phyloP scores from a whole-genome alignment of 2,797 vertebrate species.

The Pangasius djambal region DNA sequence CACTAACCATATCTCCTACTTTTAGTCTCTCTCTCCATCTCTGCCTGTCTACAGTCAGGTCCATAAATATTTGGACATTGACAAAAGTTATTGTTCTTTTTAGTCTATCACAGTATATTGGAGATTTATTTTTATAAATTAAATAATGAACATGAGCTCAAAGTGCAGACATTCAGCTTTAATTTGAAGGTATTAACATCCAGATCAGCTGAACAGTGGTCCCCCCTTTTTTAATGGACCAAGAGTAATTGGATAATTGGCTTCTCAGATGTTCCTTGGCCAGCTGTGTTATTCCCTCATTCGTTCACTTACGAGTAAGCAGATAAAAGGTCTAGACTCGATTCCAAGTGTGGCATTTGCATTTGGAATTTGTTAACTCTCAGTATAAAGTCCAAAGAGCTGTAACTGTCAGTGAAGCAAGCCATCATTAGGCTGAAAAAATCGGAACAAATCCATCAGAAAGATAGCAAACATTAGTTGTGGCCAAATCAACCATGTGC shows the following conservation, averaged over 20 bases:
- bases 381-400: neutral
- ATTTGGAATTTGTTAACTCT: neutral
- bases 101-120: too few relatives aligned
- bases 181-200: too few relatives aligned
- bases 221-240: neutral
- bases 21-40: neutral
- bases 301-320: neutral
- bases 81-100: too few relatives aligned
- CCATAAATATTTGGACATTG: neutral
- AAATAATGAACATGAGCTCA: neutral
- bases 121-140: too few relatives aligned
- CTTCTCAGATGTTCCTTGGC: neutral
- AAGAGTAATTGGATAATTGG: neutral
- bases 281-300: neutral
- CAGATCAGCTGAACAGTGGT: too few relatives aligned
- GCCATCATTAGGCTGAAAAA: too few relatives aligned
- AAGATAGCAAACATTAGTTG: conserved; percentile 7
- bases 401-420: neutral
- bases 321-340: neutral
- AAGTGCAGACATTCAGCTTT: neutral
- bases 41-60: neutral
- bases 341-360: too few relatives aligned
- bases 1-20: neutral
- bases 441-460: too few relatives aligned
- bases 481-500: conserved; percentile 44